Conservation (phyloP, 2,113 vertebrate species). For the Etia nguti region DNA sequence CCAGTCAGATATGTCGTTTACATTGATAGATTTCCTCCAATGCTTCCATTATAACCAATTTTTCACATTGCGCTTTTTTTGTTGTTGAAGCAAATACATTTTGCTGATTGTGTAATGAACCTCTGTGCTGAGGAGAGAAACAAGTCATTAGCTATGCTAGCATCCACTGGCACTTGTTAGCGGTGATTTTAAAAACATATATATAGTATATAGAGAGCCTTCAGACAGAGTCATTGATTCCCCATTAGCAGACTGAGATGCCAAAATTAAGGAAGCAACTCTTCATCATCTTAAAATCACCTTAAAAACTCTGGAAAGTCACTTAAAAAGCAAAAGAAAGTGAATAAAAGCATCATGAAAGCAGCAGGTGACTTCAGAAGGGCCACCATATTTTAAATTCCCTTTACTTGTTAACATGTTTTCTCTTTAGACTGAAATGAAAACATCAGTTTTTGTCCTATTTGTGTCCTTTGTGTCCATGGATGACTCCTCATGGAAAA, state of each 20-base stretch:
- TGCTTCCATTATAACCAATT: constrained; percentile 14
- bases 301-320: constrained; percentile 3
- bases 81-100: background rate
- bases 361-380: constrained; percentile 52
- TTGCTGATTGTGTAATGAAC: constrained; percentile 28
- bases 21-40: constrained; percentile 19
- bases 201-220: background rate
- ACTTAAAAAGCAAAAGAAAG: background rate
- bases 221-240: constrained; percentile 4
- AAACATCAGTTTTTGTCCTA: constrained; percentile 7
- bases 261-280: background rate
- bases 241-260: background rate
- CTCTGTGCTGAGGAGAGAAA: constrained; percentile 14
- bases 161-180: constrained; percentile 44
- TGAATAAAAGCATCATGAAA: constrained; percentile 15
- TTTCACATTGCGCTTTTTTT: constrained; percentile 27
- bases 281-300: constrained; percentile 5
- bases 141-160: constrained; percentile 12
- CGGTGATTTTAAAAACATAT: constrained; percentile 28
- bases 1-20: constrained; percentile 30
- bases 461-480: constrained; percentile 27
- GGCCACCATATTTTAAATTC: constrained; percentile 44
- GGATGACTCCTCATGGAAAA: constrained; percentile 26
- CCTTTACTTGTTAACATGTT: constrained; percentile 47
- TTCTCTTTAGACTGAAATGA: background rate